These are phyloP conservation scores for Drosophila rellima DNA, from an alignment of 2,888 invertebrate genomes.

Conservation along the genomic window DNA sequence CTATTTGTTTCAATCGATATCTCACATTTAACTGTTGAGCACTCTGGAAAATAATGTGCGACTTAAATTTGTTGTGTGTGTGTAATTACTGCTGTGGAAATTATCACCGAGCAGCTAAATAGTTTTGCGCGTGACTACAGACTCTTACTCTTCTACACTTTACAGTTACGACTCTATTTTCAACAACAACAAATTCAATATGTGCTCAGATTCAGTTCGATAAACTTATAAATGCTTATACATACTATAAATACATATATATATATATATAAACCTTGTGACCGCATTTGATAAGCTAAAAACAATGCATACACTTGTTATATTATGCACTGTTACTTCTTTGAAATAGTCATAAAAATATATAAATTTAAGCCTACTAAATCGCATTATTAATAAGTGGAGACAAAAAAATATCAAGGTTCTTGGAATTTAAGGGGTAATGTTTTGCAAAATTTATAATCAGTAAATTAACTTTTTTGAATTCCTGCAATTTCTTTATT, in stretches of 20 bases:
- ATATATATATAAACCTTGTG: too few relatives aligned
- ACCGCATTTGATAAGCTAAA: slow-evolving; percentile 2
- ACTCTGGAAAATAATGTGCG: slow-evolving; percentile 13
- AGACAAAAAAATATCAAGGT: neutral
- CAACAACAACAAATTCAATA: neutral
- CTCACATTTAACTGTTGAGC: slow-evolving; percentile 6
- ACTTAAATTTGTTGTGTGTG: slow-evolving; percentile 10
- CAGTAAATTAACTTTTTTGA: neutral
- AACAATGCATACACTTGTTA: neutral
- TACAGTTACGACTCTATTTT: slow-evolving; percentile 33
- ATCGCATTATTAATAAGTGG: neutral
- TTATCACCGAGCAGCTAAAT: slow-evolving; percentile 48
- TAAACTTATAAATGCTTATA: neutral
- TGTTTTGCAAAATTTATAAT: neutral
- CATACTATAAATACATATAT: too few relatives aligned
- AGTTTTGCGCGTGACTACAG: slow-evolving; percentile 43
- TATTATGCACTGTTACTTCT: neutral
- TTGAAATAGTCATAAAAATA: too few relatives aligned
- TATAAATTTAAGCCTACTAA: neutral
- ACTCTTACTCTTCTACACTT: slow-evolving; percentile 4
- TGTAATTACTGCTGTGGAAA: slow-evolving; percentile 39
- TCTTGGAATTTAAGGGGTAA: neutral
- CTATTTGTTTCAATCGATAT: slow-evolving; percentile 4
- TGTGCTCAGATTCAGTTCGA: neutral
- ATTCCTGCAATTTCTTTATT: too few relatives aligned